These are phyloP conservation scores for Homarus americanus DNA, from an alignment of 1,140 invertebrate genomes.

Conservation along the genomic window DNA sequence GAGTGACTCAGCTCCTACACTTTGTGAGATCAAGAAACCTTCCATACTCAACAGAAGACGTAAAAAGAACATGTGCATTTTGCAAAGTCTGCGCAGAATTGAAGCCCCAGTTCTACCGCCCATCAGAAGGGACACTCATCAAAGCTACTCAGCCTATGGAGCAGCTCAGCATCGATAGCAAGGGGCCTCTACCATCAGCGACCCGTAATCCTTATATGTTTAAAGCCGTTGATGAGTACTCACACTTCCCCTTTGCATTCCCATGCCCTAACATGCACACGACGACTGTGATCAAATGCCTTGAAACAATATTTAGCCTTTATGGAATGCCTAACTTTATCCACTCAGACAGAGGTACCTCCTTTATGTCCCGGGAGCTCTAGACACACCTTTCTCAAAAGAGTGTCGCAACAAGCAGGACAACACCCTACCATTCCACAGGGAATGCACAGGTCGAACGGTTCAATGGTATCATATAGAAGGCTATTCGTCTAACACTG, in stretches of 20 bases:
- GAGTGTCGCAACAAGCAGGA: slow-evolving; percentile 7
- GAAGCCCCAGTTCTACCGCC: too few species aligned
- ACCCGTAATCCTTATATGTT: slow-evolving; percentile 37
- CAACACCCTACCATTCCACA: neutral
- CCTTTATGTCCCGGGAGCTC: slow-evolving; percentile 26
- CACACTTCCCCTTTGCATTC: slow-evolving; percentile 36
- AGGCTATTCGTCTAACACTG: slow-evolving; percentile 64
- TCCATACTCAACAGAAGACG: too few species aligned
- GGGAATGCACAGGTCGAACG: slow-evolving; percentile 50
- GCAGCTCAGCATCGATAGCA: too few species aligned
- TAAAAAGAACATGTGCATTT: too few species aligned
- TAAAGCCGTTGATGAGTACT: slow-evolving; percentile 18
- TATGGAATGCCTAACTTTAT: slow-evolving; percentile 41
- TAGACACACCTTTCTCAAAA: slow-evolving; percentile 29
- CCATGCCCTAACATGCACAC: slow-evolving; percentile 42
- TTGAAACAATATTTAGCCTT: slow-evolving; percentile 23
- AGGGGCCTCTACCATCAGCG: too few species aligned
- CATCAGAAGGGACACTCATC: too few species aligned
- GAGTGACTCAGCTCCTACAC: too few species aligned
- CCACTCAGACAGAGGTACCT: slow-evolving; percentile 40
- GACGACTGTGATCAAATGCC: slow-evolving; percentile 25
- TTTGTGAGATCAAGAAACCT: too few species aligned
- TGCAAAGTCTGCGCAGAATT: too few species aligned
- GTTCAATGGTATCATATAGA: slow-evolving; percentile 73
- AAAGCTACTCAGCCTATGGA: too few species aligned